Conservation (phyloP, 1,140 invertebrate genomes). For the Planococcus citri region DNA sequence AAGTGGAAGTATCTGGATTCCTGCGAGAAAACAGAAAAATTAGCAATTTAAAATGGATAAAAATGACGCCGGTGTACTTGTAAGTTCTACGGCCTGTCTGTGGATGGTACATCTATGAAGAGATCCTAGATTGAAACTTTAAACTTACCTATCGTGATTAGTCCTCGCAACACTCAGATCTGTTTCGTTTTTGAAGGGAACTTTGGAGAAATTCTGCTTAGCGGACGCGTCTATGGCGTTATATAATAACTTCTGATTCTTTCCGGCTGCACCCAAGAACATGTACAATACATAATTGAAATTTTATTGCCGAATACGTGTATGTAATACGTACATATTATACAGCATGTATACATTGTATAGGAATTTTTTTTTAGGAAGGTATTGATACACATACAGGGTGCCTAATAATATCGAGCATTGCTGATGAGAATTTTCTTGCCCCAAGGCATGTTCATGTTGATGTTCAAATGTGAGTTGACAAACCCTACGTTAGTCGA, state of each 20-base stretch:
- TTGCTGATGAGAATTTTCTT: no score
- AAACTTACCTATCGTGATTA: slow-evolving; percentile 4
- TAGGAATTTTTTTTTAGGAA: no score
- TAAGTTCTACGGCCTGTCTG: no score
- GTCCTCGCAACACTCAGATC: background rate
- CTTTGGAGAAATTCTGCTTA: background rate
- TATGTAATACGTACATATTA: no score
- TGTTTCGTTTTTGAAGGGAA: background rate
- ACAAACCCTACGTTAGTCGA: no score
- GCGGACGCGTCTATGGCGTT: background rate
- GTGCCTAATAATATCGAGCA: no score
- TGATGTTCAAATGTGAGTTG: no score
- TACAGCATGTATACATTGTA: no score
- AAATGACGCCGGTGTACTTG: background rate
- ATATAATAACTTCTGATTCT: slow-evolving; percentile 11
- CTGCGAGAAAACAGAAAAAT: slow-evolving; percentile 42
- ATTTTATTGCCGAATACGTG: background rate
- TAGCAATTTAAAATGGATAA: background rate
- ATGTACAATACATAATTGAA: background rate
- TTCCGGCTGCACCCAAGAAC: background rate
- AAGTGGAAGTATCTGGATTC: slow-evolving; percentile 65
- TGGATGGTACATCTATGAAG: no score
- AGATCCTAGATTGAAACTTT: no score
- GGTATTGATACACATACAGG: no score
- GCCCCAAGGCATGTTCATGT: no score